Evolutionary conservation across 2,113 vertebrate species (phyloP).

Genomic region (Clupea harengus): DNA sequence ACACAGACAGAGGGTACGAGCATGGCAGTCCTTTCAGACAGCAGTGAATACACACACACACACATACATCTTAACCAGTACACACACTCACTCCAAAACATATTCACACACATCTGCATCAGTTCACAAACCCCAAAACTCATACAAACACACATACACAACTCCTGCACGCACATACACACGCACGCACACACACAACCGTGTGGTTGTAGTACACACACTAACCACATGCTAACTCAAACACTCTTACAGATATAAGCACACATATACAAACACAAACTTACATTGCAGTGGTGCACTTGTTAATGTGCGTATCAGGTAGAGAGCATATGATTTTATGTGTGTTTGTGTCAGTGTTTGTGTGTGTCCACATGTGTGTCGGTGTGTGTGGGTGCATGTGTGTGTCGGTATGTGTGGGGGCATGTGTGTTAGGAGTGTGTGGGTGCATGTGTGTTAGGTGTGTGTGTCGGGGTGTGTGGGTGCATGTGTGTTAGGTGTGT

Average conservation of each 20-base stretch:
- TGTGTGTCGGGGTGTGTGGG: neutral
- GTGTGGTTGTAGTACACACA: too few species aligned
- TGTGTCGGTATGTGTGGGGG: neutral
- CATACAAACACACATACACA: neutral
- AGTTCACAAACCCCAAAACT: neutral
- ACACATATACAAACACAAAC: too few species aligned
- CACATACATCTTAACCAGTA: neutral
- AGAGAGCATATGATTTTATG: too few species aligned
- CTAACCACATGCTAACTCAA: too few species aligned
- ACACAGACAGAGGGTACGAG: too few species aligned
- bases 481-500: too few species aligned
- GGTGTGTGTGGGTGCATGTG: neutral
- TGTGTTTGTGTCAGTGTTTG: too few species aligned
- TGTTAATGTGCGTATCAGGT: too few species aligned
- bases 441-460: conserved; percentile 11
- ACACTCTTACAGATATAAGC: too few species aligned
- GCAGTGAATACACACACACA: neutral
- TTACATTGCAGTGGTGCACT: too few species aligned
- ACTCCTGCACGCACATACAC: neutral
- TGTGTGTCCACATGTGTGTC: neutral
- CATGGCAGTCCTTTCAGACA: neutral
- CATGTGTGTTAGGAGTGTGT: neutral
- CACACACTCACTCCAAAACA: neutral
- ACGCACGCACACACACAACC: neutral
- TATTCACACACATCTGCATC: neutral